These are phyloP conservation scores for Proctacanthus coquilletti DNA, from an alignment of 1,140 invertebrate genomes.

Conservation along the genomic window DNA sequence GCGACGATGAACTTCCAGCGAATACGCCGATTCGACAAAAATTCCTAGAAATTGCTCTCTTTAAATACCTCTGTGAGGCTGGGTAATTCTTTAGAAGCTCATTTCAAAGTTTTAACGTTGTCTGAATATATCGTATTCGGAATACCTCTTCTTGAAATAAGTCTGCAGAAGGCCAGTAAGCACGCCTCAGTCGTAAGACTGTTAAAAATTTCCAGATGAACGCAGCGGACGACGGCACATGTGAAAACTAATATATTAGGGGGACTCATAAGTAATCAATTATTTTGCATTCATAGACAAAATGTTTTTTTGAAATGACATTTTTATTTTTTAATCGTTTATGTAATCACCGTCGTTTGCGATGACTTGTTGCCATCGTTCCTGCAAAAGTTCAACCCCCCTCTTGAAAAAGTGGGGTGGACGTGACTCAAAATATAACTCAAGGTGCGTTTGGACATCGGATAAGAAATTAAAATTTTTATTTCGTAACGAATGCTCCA, in stretches of 20 bases:
- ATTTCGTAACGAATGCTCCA: too few relatives aligned
- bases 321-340: too few relatives aligned
- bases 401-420: too few relatives aligned
- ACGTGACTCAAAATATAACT: too few relatives aligned
- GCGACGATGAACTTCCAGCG: slow-evolving; percentile 30
- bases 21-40: slow-evolving; percentile 10
- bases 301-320: too few relatives aligned
- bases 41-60: not conserved
- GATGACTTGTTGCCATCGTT: too few relatives aligned
- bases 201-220: slow-evolving; percentile 24
- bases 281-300: too few relatives aligned
- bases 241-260: slow-evolving; percentile 11
- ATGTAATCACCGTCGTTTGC: too few relatives aligned
- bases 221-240: slow-evolving; percentile 20
- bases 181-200: slow-evolving; percentile 17
- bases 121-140: slow-evolving; percentile 26
- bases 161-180: slow-evolving; percentile 17
- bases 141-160: slow-evolving; percentile 20
- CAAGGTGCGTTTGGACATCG: too few relatives aligned
- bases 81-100: slow-evolving; percentile 5
- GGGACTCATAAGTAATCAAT: too few relatives aligned
- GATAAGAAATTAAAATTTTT: too few relatives aligned
- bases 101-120: slow-evolving; percentile 27
- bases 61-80: not conserved
- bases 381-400: too few relatives aligned